Evolutionary conservation across 1,140 invertebrate species (phyloP).

Genomic region (Dendroctonus ponderosae): DNA sequence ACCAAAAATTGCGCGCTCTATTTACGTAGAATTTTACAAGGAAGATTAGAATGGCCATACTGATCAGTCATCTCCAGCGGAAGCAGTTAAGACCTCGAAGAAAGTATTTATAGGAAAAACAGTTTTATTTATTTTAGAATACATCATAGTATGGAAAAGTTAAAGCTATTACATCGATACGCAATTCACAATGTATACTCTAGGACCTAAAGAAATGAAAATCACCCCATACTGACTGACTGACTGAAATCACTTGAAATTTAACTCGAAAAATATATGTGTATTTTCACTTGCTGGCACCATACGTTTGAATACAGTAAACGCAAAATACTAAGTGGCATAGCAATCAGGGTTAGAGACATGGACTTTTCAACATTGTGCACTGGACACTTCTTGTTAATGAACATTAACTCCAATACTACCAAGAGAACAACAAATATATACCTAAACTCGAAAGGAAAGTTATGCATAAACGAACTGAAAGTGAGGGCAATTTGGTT

Average conservation of each 20-base stretch:
- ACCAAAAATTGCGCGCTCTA: too few relatives aligned
- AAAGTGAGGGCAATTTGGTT: conserved; percentile 38
- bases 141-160: conserved; percentile 45
- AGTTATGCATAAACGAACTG: conserved; percentile 27
- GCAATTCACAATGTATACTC: conserved; percentile 26
- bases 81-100: too few relatives aligned
- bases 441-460: conserved; percentile 19
- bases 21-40: too few relatives aligned
- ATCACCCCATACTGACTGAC: too few relatives aligned
- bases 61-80: too few relatives aligned
- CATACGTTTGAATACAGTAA: too few relatives aligned
- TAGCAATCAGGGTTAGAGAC: too few relatives aligned
- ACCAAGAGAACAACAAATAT: conserved; percentile 17
- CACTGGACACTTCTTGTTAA: conserved; percentile 25
- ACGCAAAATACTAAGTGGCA: too few relatives aligned
- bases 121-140: conserved; percentile 45
- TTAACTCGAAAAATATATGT: too few relatives aligned
- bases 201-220: background rate
- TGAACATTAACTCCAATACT: conserved; percentile 3
- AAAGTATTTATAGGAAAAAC: conserved; percentile 40
- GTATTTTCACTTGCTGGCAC: too few relatives aligned
- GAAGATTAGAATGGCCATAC: too few relatives aligned
- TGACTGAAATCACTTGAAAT: too few relatives aligned
- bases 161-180: conserved; percentile 46
- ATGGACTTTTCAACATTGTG: conserved; percentile 33